phyloP scores from a whole-genome alignment of 2,888 invertebrate genomes.

The Polyommatus icarus region DNA sequence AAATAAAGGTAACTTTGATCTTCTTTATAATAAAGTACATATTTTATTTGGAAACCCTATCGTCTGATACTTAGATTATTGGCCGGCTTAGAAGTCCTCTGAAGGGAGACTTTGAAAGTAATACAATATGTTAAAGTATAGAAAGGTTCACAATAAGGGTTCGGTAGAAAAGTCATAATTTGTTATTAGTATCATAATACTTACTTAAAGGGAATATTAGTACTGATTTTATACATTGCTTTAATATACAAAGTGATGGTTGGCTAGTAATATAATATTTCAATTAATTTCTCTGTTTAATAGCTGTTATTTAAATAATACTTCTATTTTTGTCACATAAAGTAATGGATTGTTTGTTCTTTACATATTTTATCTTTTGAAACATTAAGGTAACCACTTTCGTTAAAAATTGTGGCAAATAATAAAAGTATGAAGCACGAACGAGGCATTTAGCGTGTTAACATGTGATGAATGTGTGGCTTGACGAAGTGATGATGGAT shows the following conservation, averaged over 20 bases:
- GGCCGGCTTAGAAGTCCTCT: constrained; percentile 18
- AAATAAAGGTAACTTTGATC: constrained; percentile 1
- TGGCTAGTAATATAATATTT: no score
- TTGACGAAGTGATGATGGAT: constrained; percentile 22
- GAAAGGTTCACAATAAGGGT: not conserved
- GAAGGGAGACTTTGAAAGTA: not conserved
- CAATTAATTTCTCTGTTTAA: no score
- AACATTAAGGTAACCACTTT: not conserved
- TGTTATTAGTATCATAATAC: no score
- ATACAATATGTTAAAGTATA: not conserved
- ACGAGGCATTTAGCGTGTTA: not conserved
- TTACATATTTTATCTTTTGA: not conserved
- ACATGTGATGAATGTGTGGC: not conserved
- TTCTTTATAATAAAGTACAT: not conserved
- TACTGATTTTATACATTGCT: no score
- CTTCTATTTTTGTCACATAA: no score
- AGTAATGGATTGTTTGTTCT: no score
- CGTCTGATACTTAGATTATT: constrained; percentile 13
- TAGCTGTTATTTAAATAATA: no score
- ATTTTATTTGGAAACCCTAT: constrained; percentile 18
- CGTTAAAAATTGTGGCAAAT: not conserved
- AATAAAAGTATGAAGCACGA: not conserved
- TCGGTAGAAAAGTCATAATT: not conserved
- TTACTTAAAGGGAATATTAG: no score
- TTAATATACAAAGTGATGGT: no score